Percentiles rank a stretch among this genome's conserved stretches.
These are phyloP conservation scores for Strigamia transsilvanica DNA, from an alignment of 2,888 invertebrate species.

Conservation along the genomic window DNA sequence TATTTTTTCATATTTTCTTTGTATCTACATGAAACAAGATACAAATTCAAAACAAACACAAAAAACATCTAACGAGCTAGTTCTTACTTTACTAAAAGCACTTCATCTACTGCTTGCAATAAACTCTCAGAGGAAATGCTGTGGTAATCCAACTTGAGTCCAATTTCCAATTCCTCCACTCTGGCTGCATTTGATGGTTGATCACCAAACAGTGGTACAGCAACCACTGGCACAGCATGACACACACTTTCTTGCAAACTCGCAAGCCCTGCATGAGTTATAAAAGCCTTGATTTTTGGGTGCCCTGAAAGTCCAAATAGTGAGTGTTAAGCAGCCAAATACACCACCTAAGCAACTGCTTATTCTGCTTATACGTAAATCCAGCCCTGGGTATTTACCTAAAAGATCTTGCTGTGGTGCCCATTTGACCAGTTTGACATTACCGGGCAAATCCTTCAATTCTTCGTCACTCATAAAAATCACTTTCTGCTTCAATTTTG, in stretches of 20 bases:
- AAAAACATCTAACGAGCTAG: background rate
- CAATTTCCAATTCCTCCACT: background rate
- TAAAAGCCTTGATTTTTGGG: slow-evolving; percentile 8
- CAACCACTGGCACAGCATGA: background rate
- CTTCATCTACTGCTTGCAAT: background rate
- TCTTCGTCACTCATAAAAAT: background rate
- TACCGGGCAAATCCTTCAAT: background rate
- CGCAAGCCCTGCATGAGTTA: background rate
- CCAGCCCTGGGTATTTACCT: too few species aligned
- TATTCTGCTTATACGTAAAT: too few species aligned
- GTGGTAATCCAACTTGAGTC: background rate
- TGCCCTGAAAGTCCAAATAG: background rate
- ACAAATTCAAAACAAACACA: background rate
- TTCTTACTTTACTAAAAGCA: background rate
- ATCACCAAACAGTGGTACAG: slow-evolving; percentile 7
- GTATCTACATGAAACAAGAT: too few species aligned
- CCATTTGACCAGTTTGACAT: slow-evolving; percentile 5
- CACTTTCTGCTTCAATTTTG: slow-evolving; percentile 3
- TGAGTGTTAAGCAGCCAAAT: too few species aligned
- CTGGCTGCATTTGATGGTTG: background rate
- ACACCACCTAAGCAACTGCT: too few species aligned
- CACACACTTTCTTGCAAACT: background rate
- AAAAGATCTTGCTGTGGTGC: slow-evolving; percentile 34
- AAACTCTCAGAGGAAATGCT: background rate
- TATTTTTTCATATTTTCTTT: too few species aligned